Conservation (phyloP, 2,113 vertebrate genomes). For the Anas platyrhynchos region DNA sequence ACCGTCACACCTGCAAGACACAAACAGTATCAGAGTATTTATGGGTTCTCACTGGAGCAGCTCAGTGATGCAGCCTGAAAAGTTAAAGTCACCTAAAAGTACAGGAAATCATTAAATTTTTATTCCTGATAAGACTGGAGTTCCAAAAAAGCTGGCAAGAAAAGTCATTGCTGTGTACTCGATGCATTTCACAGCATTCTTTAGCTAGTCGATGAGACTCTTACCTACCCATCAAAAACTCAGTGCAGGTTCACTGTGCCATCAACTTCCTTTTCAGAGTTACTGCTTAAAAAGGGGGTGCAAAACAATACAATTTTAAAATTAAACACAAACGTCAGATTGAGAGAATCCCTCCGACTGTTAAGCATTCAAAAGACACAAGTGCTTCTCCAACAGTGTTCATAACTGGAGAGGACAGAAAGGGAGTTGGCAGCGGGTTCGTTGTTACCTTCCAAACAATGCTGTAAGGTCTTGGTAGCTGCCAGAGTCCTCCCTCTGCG, state of each 20-base stretch:
- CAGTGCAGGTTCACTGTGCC: background rate
- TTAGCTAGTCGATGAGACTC: background rate
- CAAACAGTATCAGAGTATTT: background rate
- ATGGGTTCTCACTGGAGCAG: background rate
- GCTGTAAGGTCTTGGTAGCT: background rate
- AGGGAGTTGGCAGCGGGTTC: background rate
- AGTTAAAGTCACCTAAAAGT: background rate
- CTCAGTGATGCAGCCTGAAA: background rate
- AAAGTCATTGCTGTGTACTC: background rate
- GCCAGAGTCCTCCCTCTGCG: background rate
- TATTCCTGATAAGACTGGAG: background rate
- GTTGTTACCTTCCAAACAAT: constrained; percentile 1
- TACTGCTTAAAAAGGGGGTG: background rate
- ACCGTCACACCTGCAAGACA: constrained; percentile 80
- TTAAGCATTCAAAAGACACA: background rate
- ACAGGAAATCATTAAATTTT: background rate
- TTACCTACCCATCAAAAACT: background rate
- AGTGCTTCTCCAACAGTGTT: background rate
- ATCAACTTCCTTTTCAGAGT: background rate
- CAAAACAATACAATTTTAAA: background rate
- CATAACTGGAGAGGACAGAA: background rate
- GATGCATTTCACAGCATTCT: background rate
- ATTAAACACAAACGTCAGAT: background rate
- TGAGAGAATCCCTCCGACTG: background rate
- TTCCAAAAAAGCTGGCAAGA: background rate